Evolutionary conservation across 2,113 vertebrate species (phyloP).

Genomic region (Nycticebus coucang): DNA sequence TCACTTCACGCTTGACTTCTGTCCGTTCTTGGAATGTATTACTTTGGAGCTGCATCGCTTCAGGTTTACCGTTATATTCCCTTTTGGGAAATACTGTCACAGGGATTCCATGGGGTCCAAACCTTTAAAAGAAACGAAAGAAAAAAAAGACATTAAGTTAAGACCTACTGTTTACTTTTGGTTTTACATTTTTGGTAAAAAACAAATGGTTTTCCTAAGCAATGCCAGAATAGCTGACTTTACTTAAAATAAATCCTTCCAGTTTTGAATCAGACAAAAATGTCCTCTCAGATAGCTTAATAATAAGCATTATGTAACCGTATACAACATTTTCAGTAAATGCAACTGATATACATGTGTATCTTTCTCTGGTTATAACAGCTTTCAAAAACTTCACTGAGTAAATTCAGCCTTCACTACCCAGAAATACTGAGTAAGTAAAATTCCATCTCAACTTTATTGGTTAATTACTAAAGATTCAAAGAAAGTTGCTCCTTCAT

Average conservation of each 20-base stretch:
- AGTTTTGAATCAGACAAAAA: constrained; percentile 17
- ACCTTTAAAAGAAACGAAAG: constrained; percentile 86
- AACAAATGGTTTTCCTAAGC: not conserved
- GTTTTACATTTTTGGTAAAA: constrained; percentile 12
- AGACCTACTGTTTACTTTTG: not conserved
- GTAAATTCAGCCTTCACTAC: not conserved
- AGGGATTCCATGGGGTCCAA: constrained; percentile 98
- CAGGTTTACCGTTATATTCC: constrained; percentile 91
- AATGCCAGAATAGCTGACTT: not conserved
- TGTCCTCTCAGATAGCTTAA: not conserved
- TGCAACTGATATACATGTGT: not conserved
- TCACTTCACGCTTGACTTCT: constrained; percentile 83
- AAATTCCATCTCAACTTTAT: not conserved
- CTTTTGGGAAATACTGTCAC: constrained; percentile 96
- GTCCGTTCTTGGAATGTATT: constrained; percentile 89
- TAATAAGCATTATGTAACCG: not conserved
- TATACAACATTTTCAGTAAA: not conserved
- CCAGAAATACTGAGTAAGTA: not conserved
- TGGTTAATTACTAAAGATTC: not conserved
- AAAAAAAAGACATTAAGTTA: constrained; percentile 51
- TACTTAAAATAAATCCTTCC: constrained; percentile 31
- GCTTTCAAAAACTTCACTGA: constrained; percentile 25
- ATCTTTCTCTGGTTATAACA: not conserved
- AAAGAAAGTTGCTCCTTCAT: not conserved
- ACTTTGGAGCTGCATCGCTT: constrained; percentile 90